These are phyloP conservation scores for Liodrosophila aerea DNA, from an alignment of 2,888 invertebrate genomes.

Conservation along the genomic window DNA sequence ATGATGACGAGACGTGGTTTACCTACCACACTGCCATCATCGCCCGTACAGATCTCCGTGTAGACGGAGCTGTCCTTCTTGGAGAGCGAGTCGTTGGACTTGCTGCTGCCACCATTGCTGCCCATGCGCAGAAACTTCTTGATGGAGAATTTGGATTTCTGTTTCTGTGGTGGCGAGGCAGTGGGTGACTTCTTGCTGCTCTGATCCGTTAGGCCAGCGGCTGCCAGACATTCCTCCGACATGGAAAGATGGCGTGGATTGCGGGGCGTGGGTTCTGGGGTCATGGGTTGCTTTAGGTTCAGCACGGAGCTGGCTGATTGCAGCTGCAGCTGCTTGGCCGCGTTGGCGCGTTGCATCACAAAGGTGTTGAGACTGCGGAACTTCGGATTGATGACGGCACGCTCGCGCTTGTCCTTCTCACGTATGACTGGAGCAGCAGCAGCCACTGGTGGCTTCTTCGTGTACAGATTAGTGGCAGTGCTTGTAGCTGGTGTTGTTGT, in stretches of 20 bases:
- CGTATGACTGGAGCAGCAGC: constrained; percentile 88
- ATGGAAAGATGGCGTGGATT: constrained; percentile 86
- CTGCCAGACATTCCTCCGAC: constrained; percentile 88
- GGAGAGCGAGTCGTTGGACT: constrained; percentile 83
- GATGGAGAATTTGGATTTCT: constrained; percentile 90
- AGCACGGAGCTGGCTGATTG: constrained; percentile 77
- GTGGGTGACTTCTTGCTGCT: constrained; percentile 54
- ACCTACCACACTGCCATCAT: constrained; percentile 78
- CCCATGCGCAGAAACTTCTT: constrained; percentile 92
- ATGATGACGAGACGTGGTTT: constrained; percentile 92
- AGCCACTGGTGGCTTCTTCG: constrained; percentile 76
- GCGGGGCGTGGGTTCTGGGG: constrained; percentile 88
- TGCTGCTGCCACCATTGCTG: constrained; percentile 87
- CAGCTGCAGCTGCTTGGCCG: constrained; percentile 78
- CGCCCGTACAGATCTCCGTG: constrained; percentile 82
- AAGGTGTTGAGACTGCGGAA: constrained; percentile 84
- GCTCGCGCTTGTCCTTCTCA: constrained; percentile 89
- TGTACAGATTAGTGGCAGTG: constrained; percentile 52
- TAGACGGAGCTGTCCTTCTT: constrained; percentile 82
- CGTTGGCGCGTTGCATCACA: constrained; percentile 80
- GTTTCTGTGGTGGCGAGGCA: constrained; percentile 82
- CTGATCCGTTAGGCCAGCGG: constrained; percentile 46
- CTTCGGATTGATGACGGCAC: constrained; percentile 86
- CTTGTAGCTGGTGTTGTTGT: constrained; percentile 33
- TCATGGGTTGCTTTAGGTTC: constrained; percentile 78